A percentile compares a stretch with the other conserved stretches of the same genome.
These are phyloP conservation scores for Diaprepes abbreviatus DNA, from an alignment of 2,888 invertebrate species.

Conservation along the genomic window DNA sequence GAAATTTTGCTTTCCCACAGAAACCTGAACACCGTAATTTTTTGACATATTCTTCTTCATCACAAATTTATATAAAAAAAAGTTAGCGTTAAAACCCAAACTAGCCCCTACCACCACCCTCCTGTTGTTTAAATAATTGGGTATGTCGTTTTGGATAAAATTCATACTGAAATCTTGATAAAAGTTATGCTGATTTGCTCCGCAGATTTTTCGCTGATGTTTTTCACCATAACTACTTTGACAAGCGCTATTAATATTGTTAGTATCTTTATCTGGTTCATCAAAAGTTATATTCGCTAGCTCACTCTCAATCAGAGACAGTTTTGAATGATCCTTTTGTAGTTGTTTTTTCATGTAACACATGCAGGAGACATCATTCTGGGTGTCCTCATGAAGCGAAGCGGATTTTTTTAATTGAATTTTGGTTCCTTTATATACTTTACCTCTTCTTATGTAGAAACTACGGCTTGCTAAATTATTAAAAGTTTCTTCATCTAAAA, in stretches of 20 bases:
- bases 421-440: not conserved
- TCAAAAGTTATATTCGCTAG: slow-evolving; percentile 28
- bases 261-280: slow-evolving; percentile 3
- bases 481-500: not conserved
- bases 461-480: not conserved
- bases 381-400: not conserved
- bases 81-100: slow-evolving; percentile 2
- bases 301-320: slow-evolving; percentile 25
- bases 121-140: slow-evolving; percentile 1
- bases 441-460: not conserved
- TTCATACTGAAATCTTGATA: not conserved
- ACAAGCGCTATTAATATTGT: not conserved
- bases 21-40: slow-evolving; percentile 27
- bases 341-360: slow-evolving; percentile 12
- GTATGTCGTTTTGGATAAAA: not conserved
- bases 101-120: slow-evolving; percentile 10
- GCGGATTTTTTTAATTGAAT: not conserved
- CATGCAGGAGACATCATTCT: slow-evolving; percentile 7
- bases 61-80: slow-evolving; percentile 18
- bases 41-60: slow-evolving; percentile 33
- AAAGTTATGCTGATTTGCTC: not conserved
- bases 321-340: slow-evolving; percentile 12
- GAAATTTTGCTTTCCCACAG: slow-evolving; percentile 3
- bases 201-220: not conserved
- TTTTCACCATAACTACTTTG: not conserved